Percentiles rank a stretch among this genome's conserved stretches.
Evolutionary conservation across 1,140 invertebrate genomes (phyloP).

Genomic region (Diorhabda carinulata): DNA sequence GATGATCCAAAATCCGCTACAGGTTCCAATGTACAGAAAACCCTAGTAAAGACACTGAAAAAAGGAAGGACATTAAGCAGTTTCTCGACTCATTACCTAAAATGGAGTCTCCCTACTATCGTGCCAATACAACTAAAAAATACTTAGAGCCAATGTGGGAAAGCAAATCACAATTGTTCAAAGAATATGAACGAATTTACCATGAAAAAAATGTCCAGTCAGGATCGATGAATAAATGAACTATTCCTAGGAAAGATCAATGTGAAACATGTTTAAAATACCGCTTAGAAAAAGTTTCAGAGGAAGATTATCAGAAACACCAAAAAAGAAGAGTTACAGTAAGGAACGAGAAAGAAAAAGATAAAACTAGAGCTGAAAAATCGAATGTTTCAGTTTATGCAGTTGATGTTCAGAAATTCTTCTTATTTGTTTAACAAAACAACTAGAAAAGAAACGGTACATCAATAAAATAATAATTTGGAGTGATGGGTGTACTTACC

Average conservation of each 20-base stretch:
- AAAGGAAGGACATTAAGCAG: background rate
- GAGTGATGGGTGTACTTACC: slow-evolving; percentile 17
- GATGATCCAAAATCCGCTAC: background rate
- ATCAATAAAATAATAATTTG: slow-evolving; percentile 9
- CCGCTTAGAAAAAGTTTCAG: slow-evolving; percentile 4
- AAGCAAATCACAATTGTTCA: background rate
- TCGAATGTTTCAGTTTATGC: slow-evolving; percentile 10
- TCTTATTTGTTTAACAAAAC: background rate
- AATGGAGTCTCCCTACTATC: background rate
- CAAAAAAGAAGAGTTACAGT: slow-evolving; percentile 26
- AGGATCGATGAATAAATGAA: background rate
- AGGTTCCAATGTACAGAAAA: background rate
- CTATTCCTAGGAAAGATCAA: background rate
- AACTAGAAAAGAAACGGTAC: background rate
- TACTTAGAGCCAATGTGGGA: background rate
- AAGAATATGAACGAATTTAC: background rate
- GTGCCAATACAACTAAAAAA: background rate
- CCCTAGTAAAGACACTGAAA: background rate
- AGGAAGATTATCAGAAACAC: slow-evolving; percentile 28
- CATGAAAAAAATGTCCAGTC: background rate
- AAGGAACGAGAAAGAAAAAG: slow-evolving; percentile 28
- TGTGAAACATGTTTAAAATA: slow-evolving; percentile 16
- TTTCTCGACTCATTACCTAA: slow-evolving; percentile 1
- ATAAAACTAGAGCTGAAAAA: slow-evolving; percentile 21
- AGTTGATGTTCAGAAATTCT: slow-evolving; percentile 12